phyloP scores from a whole-genome alignment of 2,888 invertebrate species.

The Caenorhabditis sp. region DNA sequence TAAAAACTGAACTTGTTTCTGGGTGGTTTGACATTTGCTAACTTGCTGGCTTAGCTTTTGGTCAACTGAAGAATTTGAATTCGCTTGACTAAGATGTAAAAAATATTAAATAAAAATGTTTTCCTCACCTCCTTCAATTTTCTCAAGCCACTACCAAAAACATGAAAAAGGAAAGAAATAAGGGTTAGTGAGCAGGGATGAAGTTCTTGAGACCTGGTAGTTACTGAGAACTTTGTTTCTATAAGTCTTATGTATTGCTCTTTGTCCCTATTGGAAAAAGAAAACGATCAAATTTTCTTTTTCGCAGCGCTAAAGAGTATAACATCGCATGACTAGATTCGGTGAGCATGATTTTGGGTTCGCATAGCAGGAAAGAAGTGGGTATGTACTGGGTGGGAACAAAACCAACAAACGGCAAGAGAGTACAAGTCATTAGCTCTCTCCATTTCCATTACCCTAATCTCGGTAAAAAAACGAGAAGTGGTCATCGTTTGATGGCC shows the following conservation, averaged over 20 bases:
- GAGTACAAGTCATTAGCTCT: conserved; percentile 35
- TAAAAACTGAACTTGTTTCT: conserved; percentile 29
- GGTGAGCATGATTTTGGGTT: neutral
- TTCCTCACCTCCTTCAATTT: conserved; percentile 11
- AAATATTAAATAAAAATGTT: conserved; percentile 11
- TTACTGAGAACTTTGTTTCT: neutral
- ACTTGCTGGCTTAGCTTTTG: conserved; percentile 40
- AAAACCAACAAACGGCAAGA: conserved; percentile 18
- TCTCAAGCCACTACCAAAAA: conserved; percentile 7
- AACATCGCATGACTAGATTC: neutral
- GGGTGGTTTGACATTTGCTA: conserved; percentile 28
- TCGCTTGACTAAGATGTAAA: conserved; percentile 44
- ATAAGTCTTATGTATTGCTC: neutral
- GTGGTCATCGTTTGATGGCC: conserved; percentile 19
- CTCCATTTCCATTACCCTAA: conserved; percentile 49
- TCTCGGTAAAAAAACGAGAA: conserved; percentile 52
- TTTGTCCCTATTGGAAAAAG: neutral
- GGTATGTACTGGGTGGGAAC: conserved; percentile 24
- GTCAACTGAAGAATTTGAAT: conserved; percentile 41
- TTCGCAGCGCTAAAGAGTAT: too few species aligned
- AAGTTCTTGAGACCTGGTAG: neutral
- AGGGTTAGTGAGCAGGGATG: conserved; percentile 37
- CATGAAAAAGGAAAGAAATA: too few species aligned
- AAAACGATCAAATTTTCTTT: neutral
- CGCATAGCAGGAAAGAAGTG: neutral